These are phyloP conservation scores for Oreochromis aureus DNA, from an alignment of 2,113 vertebrate species.

Conservation along the genomic window DNA sequence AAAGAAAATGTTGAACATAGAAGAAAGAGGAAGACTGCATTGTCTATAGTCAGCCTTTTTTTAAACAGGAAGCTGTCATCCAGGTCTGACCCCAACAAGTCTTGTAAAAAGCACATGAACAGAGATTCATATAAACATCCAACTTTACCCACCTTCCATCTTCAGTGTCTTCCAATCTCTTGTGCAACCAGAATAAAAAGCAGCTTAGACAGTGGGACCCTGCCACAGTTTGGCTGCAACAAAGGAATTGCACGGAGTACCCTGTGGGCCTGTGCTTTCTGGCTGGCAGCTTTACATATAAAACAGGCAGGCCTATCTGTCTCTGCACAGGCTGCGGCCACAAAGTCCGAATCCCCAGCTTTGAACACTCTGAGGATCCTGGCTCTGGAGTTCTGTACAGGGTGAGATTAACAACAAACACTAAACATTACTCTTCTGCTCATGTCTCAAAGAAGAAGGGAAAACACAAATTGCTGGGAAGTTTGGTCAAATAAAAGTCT, in stretches of 20 bases:
- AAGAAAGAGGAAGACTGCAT: not conserved
- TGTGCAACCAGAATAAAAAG: conserved; percentile 55
- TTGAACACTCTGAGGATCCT: conserved; percentile 47
- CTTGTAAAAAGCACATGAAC: conserved; percentile 9
- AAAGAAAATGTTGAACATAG: not conserved
- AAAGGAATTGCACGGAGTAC: conserved; percentile 53
- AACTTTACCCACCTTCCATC: conserved; percentile 42
- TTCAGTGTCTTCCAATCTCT: conserved; percentile 25
- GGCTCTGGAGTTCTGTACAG: conserved; percentile 51
- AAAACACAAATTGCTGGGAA: conserved; percentile 1
- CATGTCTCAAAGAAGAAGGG: not conserved
- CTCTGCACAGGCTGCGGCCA: conserved; percentile 57
- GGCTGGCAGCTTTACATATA: conserved; percentile 71
- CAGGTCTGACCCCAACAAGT: not conserved
- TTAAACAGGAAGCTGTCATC: not conserved
- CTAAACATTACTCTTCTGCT: conserved; percentile 36
- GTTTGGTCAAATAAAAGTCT: conserved; percentile 6
- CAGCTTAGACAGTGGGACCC: conserved; percentile 55
- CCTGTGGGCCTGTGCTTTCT: conserved; percentile 56
- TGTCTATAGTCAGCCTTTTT: not conserved
- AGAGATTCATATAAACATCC: conserved; percentile 8
- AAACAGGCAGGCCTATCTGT: conserved; percentile 69
- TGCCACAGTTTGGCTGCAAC: conserved; percentile 53
- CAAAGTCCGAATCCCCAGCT: conserved; percentile 62
- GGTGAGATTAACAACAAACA: conserved; percentile 66